Percentiles rank a stretch among this genome's conserved stretches.
Conservation (phyloP, 2,888 invertebrate species). For the Drosophila glabriapex region DNA sequence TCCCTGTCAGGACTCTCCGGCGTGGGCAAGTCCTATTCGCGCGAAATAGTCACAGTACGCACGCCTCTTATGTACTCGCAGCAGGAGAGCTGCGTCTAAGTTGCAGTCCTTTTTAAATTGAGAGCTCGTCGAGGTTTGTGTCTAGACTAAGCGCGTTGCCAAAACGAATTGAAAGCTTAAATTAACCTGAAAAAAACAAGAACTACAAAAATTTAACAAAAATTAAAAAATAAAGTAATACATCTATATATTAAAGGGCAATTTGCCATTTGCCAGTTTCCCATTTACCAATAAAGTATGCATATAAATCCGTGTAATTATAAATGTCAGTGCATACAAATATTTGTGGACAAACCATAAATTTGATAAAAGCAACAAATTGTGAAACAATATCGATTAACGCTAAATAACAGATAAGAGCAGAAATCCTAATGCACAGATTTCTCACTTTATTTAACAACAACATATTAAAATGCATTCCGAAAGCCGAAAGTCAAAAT, state of each 20-base stretch:
- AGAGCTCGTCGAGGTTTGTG: constrained; percentile 74
- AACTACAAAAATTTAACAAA: constrained; percentile 6
- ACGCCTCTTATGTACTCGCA: constrained; percentile 89
- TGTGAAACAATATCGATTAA: constrained; percentile 12
- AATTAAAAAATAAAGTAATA: background rate
- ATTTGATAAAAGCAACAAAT: constrained; percentile 17
- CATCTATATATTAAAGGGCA: constrained; percentile 12
- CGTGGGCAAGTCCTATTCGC: constrained; percentile 85
- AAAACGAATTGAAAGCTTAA: constrained; percentile 59
- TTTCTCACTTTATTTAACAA: constrained; percentile 9
- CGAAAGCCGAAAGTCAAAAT: background rate
- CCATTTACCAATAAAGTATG: constrained; percentile 25
- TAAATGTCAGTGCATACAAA: constrained; percentile 35
- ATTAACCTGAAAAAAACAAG: constrained; percentile 17
- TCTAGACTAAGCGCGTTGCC: constrained; percentile 74
- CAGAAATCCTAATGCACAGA: constrained; percentile 26
- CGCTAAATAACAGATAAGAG: constrained; percentile 2
- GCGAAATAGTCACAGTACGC: constrained; percentile 89
- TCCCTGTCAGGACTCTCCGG: constrained; percentile 84
- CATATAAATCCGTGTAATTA: constrained; percentile 24
- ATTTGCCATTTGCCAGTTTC: constrained; percentile 34
- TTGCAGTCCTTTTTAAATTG: constrained; percentile 45
- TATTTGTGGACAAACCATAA: constrained; percentile 22
- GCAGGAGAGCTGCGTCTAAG: constrained; percentile 90
- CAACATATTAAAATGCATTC: background rate